Base-by-base conservation (phyloP, 2,113 vertebrate genomes). In the Nipponia nippon region DNA sequence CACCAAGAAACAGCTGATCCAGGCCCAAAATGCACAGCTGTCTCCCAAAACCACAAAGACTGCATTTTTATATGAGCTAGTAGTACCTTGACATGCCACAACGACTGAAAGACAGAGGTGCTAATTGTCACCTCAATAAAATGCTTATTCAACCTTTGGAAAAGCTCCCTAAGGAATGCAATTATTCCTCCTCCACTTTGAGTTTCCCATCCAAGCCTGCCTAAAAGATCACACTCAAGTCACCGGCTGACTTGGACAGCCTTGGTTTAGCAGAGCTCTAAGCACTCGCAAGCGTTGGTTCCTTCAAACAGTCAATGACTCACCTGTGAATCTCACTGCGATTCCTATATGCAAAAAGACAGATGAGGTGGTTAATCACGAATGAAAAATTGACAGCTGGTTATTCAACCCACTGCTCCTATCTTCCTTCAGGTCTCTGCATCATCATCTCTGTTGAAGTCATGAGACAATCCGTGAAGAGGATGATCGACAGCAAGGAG, bases 401-500 rank as follows among this genome's bases (percentile, higher is more conserved):
- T 89, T 87, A 50, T 76, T 90, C 92, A 95, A 23, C 89, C 87
- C 96, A 87, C 76, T 61, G 58, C 85, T 94, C 76, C 71, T 27
- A 11, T 81, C 89, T 95, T 82, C 93, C 91, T 93, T 16, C 98
- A 99, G 99, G 99, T 52, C 98, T 99, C 61, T 99, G 99, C 77
- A 97, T 99, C 91, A 98, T 99, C 81, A 99, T 99, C 96, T 99
- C 99, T 0, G 98, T 99, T 38, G 99, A 99, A 97, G 99, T 99
- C 90, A 99, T 99, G 98, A 98, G 99, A 13, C 99, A 99, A 93
- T 99, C 99, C 0, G 99, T 99, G 93, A 99, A 99, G 90, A 98
- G 99, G 95, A 99, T 99, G 99, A 98, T 99, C 1, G 99, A 99
- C 97, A 99, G 99, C 32, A 81, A 99, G 96, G 99, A 99, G 3